Conservation (phyloP, 2,888 invertebrate species). For the Drosophila algonquin region DNA sequence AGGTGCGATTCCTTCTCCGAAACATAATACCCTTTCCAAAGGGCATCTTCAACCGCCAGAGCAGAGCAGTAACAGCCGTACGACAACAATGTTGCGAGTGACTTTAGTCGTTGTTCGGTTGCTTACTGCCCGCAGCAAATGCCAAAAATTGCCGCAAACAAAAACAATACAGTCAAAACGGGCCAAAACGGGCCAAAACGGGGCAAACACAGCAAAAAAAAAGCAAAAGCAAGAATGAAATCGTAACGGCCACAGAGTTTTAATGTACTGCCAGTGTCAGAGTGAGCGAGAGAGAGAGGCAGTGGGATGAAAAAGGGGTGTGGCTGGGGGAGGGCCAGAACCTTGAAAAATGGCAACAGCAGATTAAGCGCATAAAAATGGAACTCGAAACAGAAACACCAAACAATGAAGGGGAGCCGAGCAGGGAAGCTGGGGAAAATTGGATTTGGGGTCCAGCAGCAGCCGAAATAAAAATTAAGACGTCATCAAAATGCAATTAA, state of each 20-base stretch:
- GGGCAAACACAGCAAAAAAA: constrained; percentile 24
- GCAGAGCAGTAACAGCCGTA: neutral
- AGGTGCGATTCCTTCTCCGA: too few species aligned
- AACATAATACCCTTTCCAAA: neutral
- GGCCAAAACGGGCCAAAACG: constrained; percentile 9
- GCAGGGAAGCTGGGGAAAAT: constrained; percentile 28
- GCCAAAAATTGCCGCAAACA: constrained; percentile 77
- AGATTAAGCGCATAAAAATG: constrained; percentile 77
- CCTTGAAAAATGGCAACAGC: constrained; percentile 74
- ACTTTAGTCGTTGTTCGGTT: constrained; percentile 44
- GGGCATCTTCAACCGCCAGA: neutral
- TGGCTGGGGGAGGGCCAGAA: constrained; percentile 20
- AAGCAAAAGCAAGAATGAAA: constrained; percentile 44
- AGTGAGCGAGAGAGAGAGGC: too few species aligned
- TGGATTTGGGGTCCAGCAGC: constrained; percentile 36
- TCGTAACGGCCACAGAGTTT: constrained; percentile 75
- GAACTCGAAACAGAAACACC: constrained; percentile 1
- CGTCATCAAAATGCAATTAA: constrained; percentile 80
- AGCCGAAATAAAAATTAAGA: constrained; percentile 75
- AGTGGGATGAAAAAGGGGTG: constrained; percentile 11
- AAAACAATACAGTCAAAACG: constrained; percentile 63
- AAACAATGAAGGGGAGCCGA: neutral
- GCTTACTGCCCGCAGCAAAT: constrained; percentile 72
- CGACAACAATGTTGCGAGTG: constrained; percentile 45
- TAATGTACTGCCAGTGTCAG: constrained; percentile 67